Evolutionary conservation across 1,140 invertebrate species (phyloP).

Genomic region (Ostrea denselamellosa): DNA sequence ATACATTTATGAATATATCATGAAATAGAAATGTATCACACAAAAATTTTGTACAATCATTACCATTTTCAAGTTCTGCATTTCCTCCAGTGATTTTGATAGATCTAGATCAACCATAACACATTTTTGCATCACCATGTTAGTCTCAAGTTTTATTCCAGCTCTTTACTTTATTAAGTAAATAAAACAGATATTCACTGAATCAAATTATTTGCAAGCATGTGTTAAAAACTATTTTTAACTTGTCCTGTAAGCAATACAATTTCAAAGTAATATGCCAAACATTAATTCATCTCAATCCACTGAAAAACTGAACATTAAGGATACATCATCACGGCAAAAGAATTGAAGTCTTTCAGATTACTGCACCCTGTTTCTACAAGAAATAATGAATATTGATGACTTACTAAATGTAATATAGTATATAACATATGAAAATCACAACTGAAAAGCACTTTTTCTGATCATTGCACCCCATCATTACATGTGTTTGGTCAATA

Average conservation of each 20-base stretch:
- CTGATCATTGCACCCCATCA: too few relatives aligned
- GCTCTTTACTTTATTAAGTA: not conserved
- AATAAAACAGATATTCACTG: not conserved
- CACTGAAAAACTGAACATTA: not conserved
- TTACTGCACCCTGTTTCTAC: not conserved
- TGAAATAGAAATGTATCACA: too few relatives aligned
- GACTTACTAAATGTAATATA: too few relatives aligned
- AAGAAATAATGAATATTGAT: not conserved
- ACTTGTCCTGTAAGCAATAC: not conserved
- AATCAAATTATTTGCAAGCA: not conserved
- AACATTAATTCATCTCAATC: not conserved
- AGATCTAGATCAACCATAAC: not conserved
- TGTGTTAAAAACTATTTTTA: not conserved
- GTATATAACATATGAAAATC: too few relatives aligned
- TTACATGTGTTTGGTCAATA: too few relatives aligned
- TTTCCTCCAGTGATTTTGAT: not conserved
- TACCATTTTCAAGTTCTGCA: not conserved
- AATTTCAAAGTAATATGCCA: not conserved
- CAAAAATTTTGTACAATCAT: not conserved
- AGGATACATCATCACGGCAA: constrained; percentile 21
- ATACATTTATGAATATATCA: too few relatives aligned
- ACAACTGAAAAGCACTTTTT: too few relatives aligned
- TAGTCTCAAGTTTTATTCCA: constrained; percentile 7
- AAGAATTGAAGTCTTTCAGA: not conserved
- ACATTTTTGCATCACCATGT: not conserved